Percentiles rank a stretch among this genome's conserved stretches.
phyloP scores from a whole-genome alignment of 2,888 invertebrate species.

The Phyllotreta striolata region DNA sequence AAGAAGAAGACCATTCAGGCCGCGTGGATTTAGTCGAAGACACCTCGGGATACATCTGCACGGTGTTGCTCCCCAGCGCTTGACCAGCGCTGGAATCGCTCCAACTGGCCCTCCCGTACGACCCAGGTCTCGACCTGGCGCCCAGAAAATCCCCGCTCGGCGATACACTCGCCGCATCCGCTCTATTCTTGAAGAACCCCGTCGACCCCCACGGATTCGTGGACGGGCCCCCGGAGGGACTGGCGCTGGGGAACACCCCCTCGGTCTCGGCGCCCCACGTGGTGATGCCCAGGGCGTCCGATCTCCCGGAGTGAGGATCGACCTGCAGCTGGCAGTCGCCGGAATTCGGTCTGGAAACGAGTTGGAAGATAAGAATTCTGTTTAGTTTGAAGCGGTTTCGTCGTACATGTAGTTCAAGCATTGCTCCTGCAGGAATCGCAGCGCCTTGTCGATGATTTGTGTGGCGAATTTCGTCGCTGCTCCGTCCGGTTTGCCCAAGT shows the following conservation, averaged over 20 bases:
- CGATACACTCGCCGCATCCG: slow-evolving; percentile 17
- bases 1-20: slow-evolving; percentile 53
- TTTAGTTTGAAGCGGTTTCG: background rate
- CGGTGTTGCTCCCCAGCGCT: slow-evolving; percentile 41
- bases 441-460: slow-evolving; percentile 67
- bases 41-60: slow-evolving; percentile 49
- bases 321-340: slow-evolving; percentile 60
- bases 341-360: slow-evolving; percentile 62
- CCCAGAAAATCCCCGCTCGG: slow-evolving; percentile 48
- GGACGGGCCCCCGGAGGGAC: slow-evolving; percentile 43
- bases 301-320: slow-evolving; percentile 48
- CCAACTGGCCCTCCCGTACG: slow-evolving; percentile 65
- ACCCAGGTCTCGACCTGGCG: slow-evolving; percentile 59
- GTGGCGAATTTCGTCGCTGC: slow-evolving; percentile 65
- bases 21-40: slow-evolving; percentile 47
- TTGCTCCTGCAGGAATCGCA: slow-evolving; percentile 68
- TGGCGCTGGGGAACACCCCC: slow-evolving; percentile 44
- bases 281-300: slow-evolving; percentile 52
- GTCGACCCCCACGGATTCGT: slow-evolving; percentile 46
- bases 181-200: slow-evolving; percentile 12
- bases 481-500: slow-evolving; percentile 60
- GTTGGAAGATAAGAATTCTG: background rate
- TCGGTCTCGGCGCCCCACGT: slow-evolving; percentile 55
- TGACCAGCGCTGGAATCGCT: slow-evolving; percentile 46
- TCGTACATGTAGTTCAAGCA: slow-evolving; percentile 68